phyloP scores from a whole-genome alignment of 35 echinoderm and acorn worm genomes.

The Strongylocentrotus purpuratus region DNA sequence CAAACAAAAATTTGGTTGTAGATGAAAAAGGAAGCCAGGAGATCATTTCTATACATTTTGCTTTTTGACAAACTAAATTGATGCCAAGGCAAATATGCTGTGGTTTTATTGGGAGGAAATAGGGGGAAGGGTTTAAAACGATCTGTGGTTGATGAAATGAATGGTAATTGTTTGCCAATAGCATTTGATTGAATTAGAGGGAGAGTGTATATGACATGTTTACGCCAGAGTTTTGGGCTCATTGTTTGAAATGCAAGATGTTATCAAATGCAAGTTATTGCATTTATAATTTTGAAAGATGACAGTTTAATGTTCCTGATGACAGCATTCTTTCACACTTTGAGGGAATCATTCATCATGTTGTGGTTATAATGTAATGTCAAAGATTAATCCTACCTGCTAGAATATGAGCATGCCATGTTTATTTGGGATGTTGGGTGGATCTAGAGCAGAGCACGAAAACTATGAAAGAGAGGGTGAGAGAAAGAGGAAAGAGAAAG shows the following conservation, averaged over 20 bases:
- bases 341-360: slow-evolving; percentile 8
- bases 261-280: not conserved
- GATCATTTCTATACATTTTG: not conserved
- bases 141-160: slow-evolving; percentile 2
- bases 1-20: not conserved
- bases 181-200: not conserved
- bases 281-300: not conserved
- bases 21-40: not conserved
- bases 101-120: not conserved
- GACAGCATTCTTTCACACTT: not conserved
- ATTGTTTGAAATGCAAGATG: not conserved
- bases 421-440: not conserved
- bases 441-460: not conserved
- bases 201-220: not conserved
- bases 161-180: slow-evolving; percentile 18
- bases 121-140: not conserved
- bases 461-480: not conserved
- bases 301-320: not conserved
- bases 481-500: not conserved
- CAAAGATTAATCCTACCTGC: slow-evolving; percentile 2
- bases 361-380: not conserved
- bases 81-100: not conserved
- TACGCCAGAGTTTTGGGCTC: not conserved
- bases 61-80: not conserved
- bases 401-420: not conserved